A percentile compares a stretch with the other conserved stretches of the same genome.
These are phyloP conservation scores for Diploscapter pachys DNA, from an alignment of 1,140 invertebrate genomes.

Conservation along the genomic window DNA sequence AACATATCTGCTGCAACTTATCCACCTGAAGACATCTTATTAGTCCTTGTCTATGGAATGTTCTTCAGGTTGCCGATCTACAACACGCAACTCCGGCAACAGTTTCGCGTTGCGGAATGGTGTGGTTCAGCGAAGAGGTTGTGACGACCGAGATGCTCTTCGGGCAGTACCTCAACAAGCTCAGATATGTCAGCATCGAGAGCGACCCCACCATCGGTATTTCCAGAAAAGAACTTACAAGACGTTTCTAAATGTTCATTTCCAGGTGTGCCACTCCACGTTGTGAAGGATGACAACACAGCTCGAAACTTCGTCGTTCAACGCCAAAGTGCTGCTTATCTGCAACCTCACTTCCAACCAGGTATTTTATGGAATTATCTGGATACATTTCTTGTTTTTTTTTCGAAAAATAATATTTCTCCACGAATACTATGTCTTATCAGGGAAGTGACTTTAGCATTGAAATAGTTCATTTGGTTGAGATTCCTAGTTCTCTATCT, in stretches of 20 bases:
- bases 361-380: not conserved
- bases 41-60: no score
- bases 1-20: no score
- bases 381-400: no score
- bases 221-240: slow-evolving; percentile 62
- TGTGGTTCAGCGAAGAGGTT: slow-evolving; percentile 94
- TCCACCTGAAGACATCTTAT: no score
- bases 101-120: slow-evolving; percentile 98
- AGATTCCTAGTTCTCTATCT: not conserved
- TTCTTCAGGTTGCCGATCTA: slow-evolving; percentile 78
- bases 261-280: slow-evolving; percentile 62
- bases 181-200: slow-evolving; percentile 84
- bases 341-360: slow-evolving; percentile 76
- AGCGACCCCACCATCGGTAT: slow-evolving; percentile 25
- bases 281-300: slow-evolving; percentile 46
- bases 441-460: no score
- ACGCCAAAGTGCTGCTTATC: slow-evolving; percentile 77
- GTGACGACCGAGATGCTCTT: slow-evolving; percentile 97
- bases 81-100: slow-evolving; percentile 97
- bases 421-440: no score
- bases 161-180: slow-evolving; percentile 82
- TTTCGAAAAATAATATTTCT: no score
- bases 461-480: no score
- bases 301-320: slow-evolving; percentile 69
- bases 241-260: not conserved